Conservation (phyloP, 2,888 invertebrate species). For the Sminthurides aquaticus region DNA sequence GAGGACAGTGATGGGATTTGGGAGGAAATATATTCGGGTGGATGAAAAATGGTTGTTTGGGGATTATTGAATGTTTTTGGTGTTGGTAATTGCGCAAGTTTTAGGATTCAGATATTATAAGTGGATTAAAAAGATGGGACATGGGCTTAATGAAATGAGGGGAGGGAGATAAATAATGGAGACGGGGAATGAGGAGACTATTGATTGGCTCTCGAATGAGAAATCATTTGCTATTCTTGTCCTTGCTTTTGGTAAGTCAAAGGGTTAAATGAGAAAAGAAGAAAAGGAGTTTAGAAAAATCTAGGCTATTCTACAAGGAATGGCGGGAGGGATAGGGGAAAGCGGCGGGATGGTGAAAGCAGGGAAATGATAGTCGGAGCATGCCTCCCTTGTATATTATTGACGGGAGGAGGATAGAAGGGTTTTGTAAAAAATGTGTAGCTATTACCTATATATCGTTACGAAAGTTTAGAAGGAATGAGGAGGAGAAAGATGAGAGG, state of each 20-base stretch:
- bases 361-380: too few species aligned
- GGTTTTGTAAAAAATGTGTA: background rate
- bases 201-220: constrained; percentile 4
- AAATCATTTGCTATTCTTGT: constrained; percentile 3
- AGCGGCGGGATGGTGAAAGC: too few species aligned
- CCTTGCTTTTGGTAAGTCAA: background rate
- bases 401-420: background rate
- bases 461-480: background rate
- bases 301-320: too few species aligned
- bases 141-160: constrained; percentile 2
- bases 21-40: background rate
- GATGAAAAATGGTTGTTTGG: background rate
- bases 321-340: too few species aligned
- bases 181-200: constrained; percentile 1
- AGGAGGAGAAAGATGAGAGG: constrained; percentile 7
- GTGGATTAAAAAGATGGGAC: constrained; percentile 4
- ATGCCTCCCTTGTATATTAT: background rate
- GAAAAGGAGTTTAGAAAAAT: background rate
- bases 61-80: background rate
- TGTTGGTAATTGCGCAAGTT: background rate
- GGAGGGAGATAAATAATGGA: constrained; percentile 1
- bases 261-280: background rate
- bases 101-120: background rate
- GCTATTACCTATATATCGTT: background rate
- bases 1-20: too few species aligned